These are phyloP conservation scores for Xestoiulus laeticollis DNA, from an alignment of 2,888 invertebrate genomes.

Conservation along the genomic window DNA sequence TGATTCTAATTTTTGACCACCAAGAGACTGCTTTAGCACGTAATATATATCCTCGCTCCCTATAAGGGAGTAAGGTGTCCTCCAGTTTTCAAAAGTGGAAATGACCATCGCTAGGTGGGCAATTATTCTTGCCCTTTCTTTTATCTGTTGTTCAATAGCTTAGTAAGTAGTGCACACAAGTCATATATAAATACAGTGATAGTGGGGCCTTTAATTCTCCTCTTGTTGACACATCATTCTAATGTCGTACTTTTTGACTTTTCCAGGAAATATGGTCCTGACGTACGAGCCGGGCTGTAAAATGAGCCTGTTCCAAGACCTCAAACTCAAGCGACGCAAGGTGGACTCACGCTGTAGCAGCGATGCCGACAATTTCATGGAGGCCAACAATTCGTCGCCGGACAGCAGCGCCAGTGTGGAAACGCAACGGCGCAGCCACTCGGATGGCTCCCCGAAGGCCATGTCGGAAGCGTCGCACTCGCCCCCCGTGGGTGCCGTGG, in stretches of 20 bases:
- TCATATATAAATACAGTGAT: too few relatives aligned
- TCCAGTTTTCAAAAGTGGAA: too few relatives aligned
- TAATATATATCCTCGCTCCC: too few relatives aligned
- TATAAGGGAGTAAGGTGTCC: too few relatives aligned
- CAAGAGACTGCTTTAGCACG: too few relatives aligned
- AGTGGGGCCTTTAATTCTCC: too few relatives aligned
- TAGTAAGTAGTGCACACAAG: too few relatives aligned
- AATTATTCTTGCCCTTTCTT: too few relatives aligned
- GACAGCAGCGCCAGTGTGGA: constrained; percentile 62
- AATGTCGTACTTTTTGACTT: background rate
- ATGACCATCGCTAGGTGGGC: too few relatives aligned
- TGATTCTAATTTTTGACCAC: background rate
- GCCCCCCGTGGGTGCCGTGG: constrained; percentile 63
- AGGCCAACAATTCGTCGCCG: constrained; percentile 91
- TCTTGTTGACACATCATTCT: too few relatives aligned
- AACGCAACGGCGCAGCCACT: constrained; percentile 46
- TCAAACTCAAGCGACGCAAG: constrained; percentile 97
- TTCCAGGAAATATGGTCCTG: constrained; percentile 57
- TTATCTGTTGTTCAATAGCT: too few relatives aligned
- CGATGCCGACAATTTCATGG: constrained; percentile 94
- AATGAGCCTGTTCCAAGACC: constrained; percentile 99
- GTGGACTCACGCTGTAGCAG: constrained; percentile 96
- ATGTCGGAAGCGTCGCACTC: constrained; percentile 54
- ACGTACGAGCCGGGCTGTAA: constrained; percentile 56
- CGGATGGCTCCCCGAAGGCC: constrained; percentile 55